Conservation (phyloP, 2,113 vertebrate genomes). For the Pituophis catenifer region DNA sequence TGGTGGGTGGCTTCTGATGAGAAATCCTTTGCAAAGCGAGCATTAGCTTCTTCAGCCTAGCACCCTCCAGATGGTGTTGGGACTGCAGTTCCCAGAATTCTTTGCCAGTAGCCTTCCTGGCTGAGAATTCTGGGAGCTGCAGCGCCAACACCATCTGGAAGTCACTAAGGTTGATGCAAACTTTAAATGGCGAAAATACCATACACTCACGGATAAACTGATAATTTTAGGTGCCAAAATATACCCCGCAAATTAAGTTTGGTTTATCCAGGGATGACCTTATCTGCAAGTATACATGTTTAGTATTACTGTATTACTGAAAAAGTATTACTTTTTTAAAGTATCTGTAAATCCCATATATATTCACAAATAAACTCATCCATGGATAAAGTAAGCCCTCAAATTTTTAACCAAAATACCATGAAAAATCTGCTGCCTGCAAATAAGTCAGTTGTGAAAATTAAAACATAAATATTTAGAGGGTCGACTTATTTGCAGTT, state of each 20-base stretch:
- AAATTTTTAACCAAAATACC: not conserved
- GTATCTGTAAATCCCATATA: not conserved
- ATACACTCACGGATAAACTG: not conserved
- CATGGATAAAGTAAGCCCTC: not conserved
- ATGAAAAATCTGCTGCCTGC: not conserved
- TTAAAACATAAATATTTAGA: not conserved
- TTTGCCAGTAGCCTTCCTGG: not conserved
- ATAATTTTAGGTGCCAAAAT: not conserved
- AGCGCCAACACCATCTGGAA: not conserved
- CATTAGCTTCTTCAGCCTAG: not conserved
- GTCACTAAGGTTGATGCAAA: not conserved
- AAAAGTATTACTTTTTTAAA: not conserved
- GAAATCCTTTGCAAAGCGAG: not conserved
- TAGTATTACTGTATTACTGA: not conserved
- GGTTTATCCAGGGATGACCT: not conserved
- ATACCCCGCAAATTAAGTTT: not conserved
- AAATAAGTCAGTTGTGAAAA: not conserved
- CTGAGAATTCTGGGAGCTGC: not conserved
- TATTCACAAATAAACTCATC: not conserved
- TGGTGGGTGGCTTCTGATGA: not conserved
- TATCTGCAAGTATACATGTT: not conserved
- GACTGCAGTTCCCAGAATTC: not conserved
- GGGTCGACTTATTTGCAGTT: not conserved
- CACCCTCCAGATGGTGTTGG: not conserved
- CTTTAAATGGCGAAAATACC: not conserved